Evolutionary conservation across 2,113 vertebrate genomes (phyloP).

Genomic region (Channa maculata): DNA sequence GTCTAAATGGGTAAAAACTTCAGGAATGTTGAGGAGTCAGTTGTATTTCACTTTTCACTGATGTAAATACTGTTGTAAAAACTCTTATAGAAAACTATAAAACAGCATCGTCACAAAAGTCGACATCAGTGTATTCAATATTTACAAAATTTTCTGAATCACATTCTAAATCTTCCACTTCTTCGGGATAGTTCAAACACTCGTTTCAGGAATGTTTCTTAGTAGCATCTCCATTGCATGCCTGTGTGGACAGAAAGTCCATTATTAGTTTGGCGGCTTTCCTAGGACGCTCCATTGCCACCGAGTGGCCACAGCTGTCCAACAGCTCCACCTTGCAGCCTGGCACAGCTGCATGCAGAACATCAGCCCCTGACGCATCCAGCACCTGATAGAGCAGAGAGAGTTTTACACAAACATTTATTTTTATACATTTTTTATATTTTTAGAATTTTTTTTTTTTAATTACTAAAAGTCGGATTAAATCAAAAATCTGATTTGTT

Average conservation of each 20-base stretch:
- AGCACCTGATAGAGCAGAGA: conserved; percentile 83
- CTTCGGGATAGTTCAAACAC: background rate
- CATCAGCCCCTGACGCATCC: conserved; percentile 89
- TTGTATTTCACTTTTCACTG: background rate
- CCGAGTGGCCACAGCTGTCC: conserved; percentile 93
- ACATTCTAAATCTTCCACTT: background rate
- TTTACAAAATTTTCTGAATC: background rate
- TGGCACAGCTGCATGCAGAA: conserved; percentile 82
- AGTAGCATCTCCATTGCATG: conserved; percentile 47
- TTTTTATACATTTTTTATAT: no score
- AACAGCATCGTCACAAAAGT: background rate
- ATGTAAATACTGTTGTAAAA: background rate
- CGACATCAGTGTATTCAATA: no score
- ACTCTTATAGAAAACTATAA: background rate
- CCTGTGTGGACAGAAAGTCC: conserved; percentile 83
- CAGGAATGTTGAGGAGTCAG: background rate
- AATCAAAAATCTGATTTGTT: no score
- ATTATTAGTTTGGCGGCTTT: conserved; percentile 90
- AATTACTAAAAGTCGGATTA: no score
- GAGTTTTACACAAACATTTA: no score
- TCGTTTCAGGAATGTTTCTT: conserved; percentile 85
- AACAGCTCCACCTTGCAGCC: conserved; percentile 88
- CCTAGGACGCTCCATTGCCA: conserved; percentile 91
- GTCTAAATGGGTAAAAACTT: conserved; percentile 10
- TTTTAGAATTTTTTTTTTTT: no score